These are phyloP conservation scores for Rhineura floridana DNA, from an alignment of 2,113 vertebrate genomes.

Conservation along the genomic window DNA sequence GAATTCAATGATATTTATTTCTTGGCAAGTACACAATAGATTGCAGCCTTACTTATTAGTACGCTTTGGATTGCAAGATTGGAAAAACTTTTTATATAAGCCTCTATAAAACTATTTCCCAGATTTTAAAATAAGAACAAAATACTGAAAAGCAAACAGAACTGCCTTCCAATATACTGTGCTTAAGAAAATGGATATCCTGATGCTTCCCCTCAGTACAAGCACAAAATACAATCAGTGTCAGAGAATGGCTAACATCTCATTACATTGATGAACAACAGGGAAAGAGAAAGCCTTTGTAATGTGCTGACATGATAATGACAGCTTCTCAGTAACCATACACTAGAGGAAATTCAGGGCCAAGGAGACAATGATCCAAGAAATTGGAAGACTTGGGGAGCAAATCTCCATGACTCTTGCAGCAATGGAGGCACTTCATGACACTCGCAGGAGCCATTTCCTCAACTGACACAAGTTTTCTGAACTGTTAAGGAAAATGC, in stretches of 20 bases:
- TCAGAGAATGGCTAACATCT: constrained; percentile 25
- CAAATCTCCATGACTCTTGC: constrained; percentile 7
- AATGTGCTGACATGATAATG: constrained; percentile 25
- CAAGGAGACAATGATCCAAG: constrained; percentile 18
- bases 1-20: neutral
- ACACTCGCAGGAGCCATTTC: neutral
- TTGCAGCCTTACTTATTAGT: neutral
- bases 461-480: neutral
- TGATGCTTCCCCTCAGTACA: neutral
- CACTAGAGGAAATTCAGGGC: neutral
- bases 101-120: neutral
- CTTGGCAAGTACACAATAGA: neutral
- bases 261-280: constrained; percentile 38
- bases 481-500: neutral
- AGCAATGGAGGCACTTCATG: neutral
- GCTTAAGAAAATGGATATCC: neutral
- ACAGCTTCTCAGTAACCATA: constrained; percentile 33
- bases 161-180: neutral
- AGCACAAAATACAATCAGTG: constrained; percentile 28
- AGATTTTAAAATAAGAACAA: neutral
- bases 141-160: neutral
- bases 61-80: neutral
- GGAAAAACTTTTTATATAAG: neutral
- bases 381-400: neutral
- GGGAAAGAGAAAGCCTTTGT: constrained; percentile 27